Percentiles rank a stretch among this genome's conserved stretches.
Evolutionary conservation across 1,140 invertebrate genomes (phyloP).

Genomic region (Rhizoglyphus robini): DNA sequence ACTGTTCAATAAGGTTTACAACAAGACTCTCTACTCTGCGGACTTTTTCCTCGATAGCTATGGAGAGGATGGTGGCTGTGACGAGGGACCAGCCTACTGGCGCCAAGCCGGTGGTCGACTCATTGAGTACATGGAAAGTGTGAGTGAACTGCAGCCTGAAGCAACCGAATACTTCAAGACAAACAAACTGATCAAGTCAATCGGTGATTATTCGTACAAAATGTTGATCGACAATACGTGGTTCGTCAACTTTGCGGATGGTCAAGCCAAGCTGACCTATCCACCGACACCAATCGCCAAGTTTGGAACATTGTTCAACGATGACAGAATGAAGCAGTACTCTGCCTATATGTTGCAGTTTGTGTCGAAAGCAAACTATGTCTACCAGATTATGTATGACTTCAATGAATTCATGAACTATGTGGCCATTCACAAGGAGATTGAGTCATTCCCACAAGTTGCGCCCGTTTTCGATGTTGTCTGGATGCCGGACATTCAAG

Average conservation of each 20-base stretch:
- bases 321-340: slow-evolving; percentile 15
- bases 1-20: not conserved
- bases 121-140: slow-evolving; percentile 5
- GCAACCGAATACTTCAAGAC: not conserved
- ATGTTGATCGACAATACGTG: slow-evolving; percentile 1
- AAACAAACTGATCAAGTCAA: slow-evolving; percentile 13
- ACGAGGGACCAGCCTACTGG: slow-evolving; percentile 14
- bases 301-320: slow-evolving; percentile 17
- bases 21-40: not conserved
- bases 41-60: slow-evolving; percentile 12
- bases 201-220: too few species aligned
- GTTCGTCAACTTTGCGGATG: slow-evolving; percentile 18
- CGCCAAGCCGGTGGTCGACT: too few species aligned
- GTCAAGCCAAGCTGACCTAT: slow-evolving; percentile 6
- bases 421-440: not conserved
- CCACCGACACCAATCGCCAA: not conserved
- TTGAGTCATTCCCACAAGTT: not conserved
- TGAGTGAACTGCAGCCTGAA: not conserved
- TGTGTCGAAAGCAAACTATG: not conserved
- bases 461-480: not conserved
- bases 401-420: not conserved
- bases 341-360: slow-evolving; percentile 3
- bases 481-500: not conserved
- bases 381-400: not conserved
- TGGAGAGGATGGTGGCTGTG: slow-evolving; percentile 17